Percentiles rank a stretch among this genome's conserved stretches.
These are phyloP conservation scores for Oostethus manadensis DNA, from an alignment of 2,113 vertebrate genomes.

Conservation along the genomic window DNA sequence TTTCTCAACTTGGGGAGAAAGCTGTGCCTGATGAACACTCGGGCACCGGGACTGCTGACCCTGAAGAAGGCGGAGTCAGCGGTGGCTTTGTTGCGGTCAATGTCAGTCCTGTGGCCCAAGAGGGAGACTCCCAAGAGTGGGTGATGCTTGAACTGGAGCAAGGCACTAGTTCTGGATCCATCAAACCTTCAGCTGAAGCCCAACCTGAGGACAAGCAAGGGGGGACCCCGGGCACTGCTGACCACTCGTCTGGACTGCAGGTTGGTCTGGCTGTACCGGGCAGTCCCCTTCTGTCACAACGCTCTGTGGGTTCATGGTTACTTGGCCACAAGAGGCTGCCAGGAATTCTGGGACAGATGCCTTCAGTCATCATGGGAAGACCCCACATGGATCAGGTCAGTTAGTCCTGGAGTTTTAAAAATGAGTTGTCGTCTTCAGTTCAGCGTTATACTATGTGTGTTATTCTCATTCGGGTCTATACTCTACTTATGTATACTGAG, in stretches of 20 bases:
- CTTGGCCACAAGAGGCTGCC: slow-evolving; percentile 81
- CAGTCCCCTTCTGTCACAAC: slow-evolving; percentile 74
- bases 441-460: too few relatives aligned
- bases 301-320: slow-evolving; percentile 62
- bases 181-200: slow-evolving; percentile 73
- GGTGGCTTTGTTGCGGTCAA: slow-evolving; percentile 91
- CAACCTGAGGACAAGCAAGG: slow-evolving; percentile 68
- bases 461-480: too few relatives aligned
- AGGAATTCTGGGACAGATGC: slow-evolving; percentile 74
- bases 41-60: slow-evolving; percentile 75
- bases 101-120: slow-evolving; percentile 86
- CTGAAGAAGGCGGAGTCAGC: slow-evolving; percentile 83
- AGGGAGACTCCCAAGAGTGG: slow-evolving; percentile 94
- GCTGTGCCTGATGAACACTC: slow-evolving; percentile 78
- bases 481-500: too few relatives aligned
- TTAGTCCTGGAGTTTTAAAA: too few relatives aligned
- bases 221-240: slow-evolving; percentile 18
- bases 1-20: slow-evolving; percentile 68
- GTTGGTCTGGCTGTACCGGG: slow-evolving; percentile 67
- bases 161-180: slow-evolving; percentile 73
- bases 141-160: slow-evolving; percentile 92
- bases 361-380: slow-evolving; percentile 80
- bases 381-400: slow-evolving; percentile 79
- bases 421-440: too few relatives aligned
- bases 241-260: slow-evolving; percentile 43